Evolutionary conservation across 2,113 vertebrate species (phyloP), one percentile per base, ranked within the genome.

Genomic region (Corapipo altera): DNA sequence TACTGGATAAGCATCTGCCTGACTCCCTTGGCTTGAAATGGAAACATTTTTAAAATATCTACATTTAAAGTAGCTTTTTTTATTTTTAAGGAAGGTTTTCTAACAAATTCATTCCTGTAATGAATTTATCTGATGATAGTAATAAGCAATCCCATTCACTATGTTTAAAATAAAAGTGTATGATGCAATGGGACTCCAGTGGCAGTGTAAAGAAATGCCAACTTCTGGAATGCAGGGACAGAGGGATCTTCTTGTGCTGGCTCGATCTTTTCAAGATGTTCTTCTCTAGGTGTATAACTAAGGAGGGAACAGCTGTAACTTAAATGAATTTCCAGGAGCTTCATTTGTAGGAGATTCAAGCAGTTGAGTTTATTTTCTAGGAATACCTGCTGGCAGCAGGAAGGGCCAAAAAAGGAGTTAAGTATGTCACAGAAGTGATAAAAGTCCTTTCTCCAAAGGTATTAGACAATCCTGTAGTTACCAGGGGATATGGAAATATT

Each of bases 31-130:
- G 58, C 65, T 67, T 46, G 65, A 16, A 33, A 39, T 33, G 1
- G 5, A 28, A 41, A 14, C 4, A 2, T 3, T 24, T 32, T 12
- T 22, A 30, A 52, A 55, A 39, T 7, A 15, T 0, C 2, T 33
- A 12, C 41, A 21, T 16, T 59, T 35, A 14, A 51, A 37, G 27
- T 44, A 58, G 15, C 17, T 17, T 23, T 54, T 23, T 30, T 55
- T 51, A 51, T 23, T 39, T 35, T 22, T 27, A 33, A 55, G 22
- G 19, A 46, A 52, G 8, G 15, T 22, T 49, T 91, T 48, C n/a
- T 66, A 21, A 39, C 57, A 37, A 20, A 62, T 13, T 41, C 8
- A 5, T 46, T 51, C n/a, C 69, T 71, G 57, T n/a, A 49, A 27
- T 59, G 54, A 2, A 26, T 58, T 49, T 30, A 9, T 69, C 9